Percentiles rank a stretch among this genome's conserved stretches.
Evolutionary conservation across 2,797 vertebrate species (phyloP).

Genomic region (Amblyraja radiata): DNA sequence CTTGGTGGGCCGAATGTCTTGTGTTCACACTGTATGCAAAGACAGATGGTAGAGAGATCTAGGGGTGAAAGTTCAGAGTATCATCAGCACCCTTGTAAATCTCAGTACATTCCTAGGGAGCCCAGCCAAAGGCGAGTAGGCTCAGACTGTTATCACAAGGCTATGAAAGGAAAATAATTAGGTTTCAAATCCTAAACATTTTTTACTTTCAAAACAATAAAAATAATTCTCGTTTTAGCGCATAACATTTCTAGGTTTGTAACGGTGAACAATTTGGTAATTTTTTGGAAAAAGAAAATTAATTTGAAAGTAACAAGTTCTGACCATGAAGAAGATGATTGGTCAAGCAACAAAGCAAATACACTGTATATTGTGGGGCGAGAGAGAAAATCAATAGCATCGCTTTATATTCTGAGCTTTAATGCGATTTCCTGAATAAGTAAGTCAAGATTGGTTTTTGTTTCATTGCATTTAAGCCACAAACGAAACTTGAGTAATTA

Average conservation of each 20-base stretch:
- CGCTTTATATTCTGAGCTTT: neutral
- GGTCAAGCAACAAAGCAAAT: neutral
- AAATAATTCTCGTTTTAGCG: neutral
- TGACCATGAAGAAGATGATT: neutral
- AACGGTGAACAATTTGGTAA: neutral
- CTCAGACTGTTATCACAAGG: no score
- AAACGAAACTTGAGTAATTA: neutral
- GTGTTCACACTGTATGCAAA: no score
- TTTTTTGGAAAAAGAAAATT: neutral
- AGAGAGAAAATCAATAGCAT: neutral
- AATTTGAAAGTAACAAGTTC: neutral
- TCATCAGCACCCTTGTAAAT: no score
- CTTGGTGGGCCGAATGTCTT: no score
- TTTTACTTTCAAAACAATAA: neutral
- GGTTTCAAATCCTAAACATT: neutral
- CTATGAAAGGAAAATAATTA: neutral
- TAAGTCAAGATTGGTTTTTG: neutral
- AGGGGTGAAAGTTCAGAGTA: no score
- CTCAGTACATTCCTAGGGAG: no score
- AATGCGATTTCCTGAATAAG: neutral
- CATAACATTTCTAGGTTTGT: neutral
- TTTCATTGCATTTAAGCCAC: neutral
- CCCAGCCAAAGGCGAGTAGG: no score
- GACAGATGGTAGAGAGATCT: no score
- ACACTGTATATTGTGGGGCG: neutral